These are phyloP conservation scores for Monopis laevigella DNA, from an alignment of 2,888 invertebrate genomes.

Conservation along the genomic window DNA sequence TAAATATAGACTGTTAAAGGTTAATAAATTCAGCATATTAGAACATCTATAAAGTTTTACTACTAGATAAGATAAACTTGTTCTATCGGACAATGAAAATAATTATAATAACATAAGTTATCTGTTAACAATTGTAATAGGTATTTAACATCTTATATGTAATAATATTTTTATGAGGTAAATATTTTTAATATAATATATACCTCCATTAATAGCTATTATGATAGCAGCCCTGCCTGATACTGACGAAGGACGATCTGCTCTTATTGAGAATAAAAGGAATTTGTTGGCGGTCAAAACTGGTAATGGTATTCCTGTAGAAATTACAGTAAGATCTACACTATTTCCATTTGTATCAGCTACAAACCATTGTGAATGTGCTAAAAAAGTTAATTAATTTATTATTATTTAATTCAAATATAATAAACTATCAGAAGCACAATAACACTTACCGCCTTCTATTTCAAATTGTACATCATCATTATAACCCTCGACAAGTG, in stretches of 20 bases:
- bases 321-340: neutral
- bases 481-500: conserved; percentile 24
- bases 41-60: too few relatives aligned
- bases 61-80: too few relatives aligned
- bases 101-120: too few relatives aligned
- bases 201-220: too few relatives aligned
- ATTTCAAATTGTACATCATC: conserved; percentile 23
- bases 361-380: conserved; percentile 13
- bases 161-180: too few relatives aligned
- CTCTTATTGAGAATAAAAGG: conserved; percentile 24
- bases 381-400: conserved; percentile 13
- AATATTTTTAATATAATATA: too few relatives aligned
- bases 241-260: conserved; percentile 19
- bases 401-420: neutral
- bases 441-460: conserved; percentile 24
- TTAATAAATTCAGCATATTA: too few relatives aligned
- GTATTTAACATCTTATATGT: too few relatives aligned
- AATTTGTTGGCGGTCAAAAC: conserved; percentile 24
- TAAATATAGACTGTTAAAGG: too few relatives aligned
- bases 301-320: conserved; percentile 21
- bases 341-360: conserved; percentile 3
- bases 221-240: conserved; percentile 23
- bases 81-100: too few relatives aligned
- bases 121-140: too few relatives aligned
- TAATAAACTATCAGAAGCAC: neutral